phyloP scores from a whole-genome alignment of 2,888 invertebrate genomes.

The Limnephilus auricula region DNA sequence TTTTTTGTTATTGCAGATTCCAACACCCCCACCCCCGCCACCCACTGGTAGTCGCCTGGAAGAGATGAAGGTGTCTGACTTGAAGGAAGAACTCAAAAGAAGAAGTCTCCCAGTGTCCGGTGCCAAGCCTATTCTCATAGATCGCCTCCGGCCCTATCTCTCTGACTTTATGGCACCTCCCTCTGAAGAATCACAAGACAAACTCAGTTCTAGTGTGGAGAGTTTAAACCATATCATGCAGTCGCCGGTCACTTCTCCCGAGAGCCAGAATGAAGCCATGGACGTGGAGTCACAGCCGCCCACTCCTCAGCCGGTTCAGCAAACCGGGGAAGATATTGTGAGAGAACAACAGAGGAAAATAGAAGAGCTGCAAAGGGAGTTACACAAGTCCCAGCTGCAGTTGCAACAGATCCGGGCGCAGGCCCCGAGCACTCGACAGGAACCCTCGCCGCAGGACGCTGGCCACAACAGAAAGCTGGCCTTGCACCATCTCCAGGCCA shows the following conservation, averaged over 20 bases:
- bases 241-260: constrained; percentile 66
- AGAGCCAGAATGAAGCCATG: constrained; percentile 71
- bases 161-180: constrained; percentile 75
- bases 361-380: constrained; percentile 89
- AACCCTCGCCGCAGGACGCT: constrained; percentile 75
- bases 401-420: constrained; percentile 80
- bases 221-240: constrained; percentile 66
- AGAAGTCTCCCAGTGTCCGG: constrained; percentile 97
- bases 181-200: constrained; percentile 71
- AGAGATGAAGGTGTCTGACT: constrained; percentile 97
- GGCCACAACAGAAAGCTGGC: constrained; percentile 69
- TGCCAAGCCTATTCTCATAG: constrained; percentile 95
- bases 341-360: constrained; percentile 92
- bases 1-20: constrained; percentile 66
- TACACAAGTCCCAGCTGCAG: constrained; percentile 86
- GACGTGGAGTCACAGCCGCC: constrained; percentile 72
- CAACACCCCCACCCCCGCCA: constrained; percentile 72
- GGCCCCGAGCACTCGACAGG: constrained; percentile 70
- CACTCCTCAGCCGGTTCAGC: constrained; percentile 69
- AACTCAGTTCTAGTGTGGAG: constrained; percentile 70
- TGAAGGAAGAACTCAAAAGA: constrained; percentile 95
- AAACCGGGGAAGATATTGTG: constrained; percentile 83
- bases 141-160: constrained; percentile 88
- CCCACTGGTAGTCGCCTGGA: constrained; percentile 83
- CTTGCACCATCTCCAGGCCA: constrained; percentile 84